Percentiles rank a stretch among this genome's conserved stretches.
Evolutionary conservation across 2,797 vertebrate species (phyloP).

Genomic region (Peromyscus aztecus): DNA sequence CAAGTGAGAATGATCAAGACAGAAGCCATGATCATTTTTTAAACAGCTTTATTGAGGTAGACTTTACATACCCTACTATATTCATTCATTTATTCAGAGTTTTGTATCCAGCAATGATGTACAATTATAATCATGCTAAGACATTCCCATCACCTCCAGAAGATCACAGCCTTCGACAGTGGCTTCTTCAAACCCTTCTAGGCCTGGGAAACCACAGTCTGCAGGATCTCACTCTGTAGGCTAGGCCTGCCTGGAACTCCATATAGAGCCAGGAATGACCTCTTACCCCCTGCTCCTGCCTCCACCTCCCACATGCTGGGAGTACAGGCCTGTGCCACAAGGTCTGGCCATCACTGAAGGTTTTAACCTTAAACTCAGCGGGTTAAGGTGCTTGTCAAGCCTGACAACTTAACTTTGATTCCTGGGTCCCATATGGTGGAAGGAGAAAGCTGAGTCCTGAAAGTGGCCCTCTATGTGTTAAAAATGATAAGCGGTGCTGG

Average conservation of each 20-base stretch:
- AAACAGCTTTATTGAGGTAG: background rate
- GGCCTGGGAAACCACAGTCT: background rate
- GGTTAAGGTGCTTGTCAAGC: background rate
- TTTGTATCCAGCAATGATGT: background rate
- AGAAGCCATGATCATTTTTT: background rate
- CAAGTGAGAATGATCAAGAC: background rate
- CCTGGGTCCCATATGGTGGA: background rate
- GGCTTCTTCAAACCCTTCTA: background rate
- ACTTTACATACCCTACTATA: background rate
- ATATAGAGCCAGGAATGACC: background rate
- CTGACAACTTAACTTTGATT: background rate
- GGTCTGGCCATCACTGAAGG: background rate
- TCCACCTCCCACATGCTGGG: background rate
- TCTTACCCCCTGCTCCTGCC: background rate
- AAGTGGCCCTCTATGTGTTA: background rate
- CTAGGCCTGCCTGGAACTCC: background rate
- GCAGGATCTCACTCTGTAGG: background rate
- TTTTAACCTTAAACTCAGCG: background rate
- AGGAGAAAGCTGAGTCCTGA: background rate
- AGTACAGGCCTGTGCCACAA: background rate
- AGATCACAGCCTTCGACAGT: background rate
- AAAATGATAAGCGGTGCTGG: no score
- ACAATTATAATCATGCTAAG: background rate
- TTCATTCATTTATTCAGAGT: background rate
- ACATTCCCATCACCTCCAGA: background rate